These are phyloP conservation scores for Drosophila colorata DNA, from an alignment of 2,888 invertebrate species.

Conservation along the genomic window DNA sequence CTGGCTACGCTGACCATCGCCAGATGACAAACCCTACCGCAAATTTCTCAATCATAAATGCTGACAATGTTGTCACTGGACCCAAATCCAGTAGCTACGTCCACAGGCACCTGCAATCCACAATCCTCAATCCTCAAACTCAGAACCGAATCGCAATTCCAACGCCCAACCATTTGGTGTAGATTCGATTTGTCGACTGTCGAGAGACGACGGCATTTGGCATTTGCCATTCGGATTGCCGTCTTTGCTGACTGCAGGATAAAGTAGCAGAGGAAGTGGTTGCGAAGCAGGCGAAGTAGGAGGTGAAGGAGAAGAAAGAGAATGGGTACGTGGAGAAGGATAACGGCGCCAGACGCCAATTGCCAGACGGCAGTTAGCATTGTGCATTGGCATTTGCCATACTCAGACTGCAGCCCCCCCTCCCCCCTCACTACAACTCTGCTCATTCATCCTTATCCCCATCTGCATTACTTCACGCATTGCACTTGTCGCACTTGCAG, in stretches of 20 bases:
- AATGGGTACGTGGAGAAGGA: slow-evolving; percentile 10
- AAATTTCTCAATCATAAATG: slow-evolving; percentile 64
- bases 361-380: slow-evolving; percentile 43
- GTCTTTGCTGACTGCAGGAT: slow-evolving; percentile 14
- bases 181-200: slow-evolving; percentile 58
- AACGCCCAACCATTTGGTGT: slow-evolving; percentile 30
- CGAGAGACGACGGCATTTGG: slow-evolving; percentile 15
- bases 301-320: slow-evolving; percentile 1
- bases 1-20: slow-evolving; percentile 23
- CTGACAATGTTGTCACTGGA: slow-evolving; percentile 45
- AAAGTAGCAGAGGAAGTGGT: background rate
- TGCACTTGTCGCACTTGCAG: slow-evolving; percentile 27
- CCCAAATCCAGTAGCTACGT: background rate
- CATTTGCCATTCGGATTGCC: slow-evolving; percentile 20
- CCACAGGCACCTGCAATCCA: slow-evolving; percentile 17
- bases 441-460: background rate
- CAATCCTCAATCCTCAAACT: background rate
- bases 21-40: slow-evolving; percentile 20
- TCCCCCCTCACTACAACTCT: background rate
- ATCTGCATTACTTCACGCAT: slow-evolving; percentile 39
- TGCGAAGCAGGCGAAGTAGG: background rate
- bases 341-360: slow-evolving; percentile 42
- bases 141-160: no score
- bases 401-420: slow-evolving; percentile 6
- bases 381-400: slow-evolving; percentile 38